Conservation (phyloP, 2,113 vertebrate species). For the Misgurnus anguillicaudatus region DNA sequence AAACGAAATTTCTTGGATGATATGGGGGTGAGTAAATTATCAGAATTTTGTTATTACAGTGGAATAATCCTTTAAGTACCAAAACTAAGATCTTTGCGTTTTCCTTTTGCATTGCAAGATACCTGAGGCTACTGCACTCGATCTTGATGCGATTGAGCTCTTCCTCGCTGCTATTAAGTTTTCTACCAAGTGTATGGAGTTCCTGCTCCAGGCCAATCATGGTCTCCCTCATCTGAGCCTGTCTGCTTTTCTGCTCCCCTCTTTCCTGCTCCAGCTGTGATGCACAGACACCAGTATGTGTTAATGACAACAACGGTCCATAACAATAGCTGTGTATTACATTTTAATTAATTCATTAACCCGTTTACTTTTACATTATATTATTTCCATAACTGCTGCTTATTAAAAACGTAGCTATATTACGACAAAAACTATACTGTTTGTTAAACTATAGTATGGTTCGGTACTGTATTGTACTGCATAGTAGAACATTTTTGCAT, state of each 20-base stretch:
- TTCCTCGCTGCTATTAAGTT: conserved; percentile 69
- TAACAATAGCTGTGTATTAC: neutral
- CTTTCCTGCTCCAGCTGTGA: conserved; percentile 77
- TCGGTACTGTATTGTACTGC: neutral
- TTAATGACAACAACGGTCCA: neutral
- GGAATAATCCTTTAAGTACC: too few relatives aligned
- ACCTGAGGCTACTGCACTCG: conserved; percentile 77
- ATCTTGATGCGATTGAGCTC: conserved; percentile 73
- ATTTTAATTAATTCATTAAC: too few relatives aligned
- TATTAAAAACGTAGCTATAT: neutral
- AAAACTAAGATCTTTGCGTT: too few relatives aligned
- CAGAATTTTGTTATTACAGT: too few relatives aligned
- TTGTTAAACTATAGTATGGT: neutral
- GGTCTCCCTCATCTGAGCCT: conserved; percentile 72
- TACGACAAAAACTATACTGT: neutral
- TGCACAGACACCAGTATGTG: neutral
- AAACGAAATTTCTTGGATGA: too few relatives aligned
- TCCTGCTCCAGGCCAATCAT: conserved; percentile 77
- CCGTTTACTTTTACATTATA: too few relatives aligned
- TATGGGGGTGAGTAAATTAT: too few relatives aligned
- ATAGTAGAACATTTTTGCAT: neutral
- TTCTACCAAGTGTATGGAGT: conserved; percentile 72
- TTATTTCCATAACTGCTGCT: too few relatives aligned
- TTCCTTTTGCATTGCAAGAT: neutral
- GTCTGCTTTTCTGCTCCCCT: conserved; percentile 73